phyloP scores from a whole-genome alignment of 2,888 invertebrate species.

The Diarsia dahlii region DNA sequence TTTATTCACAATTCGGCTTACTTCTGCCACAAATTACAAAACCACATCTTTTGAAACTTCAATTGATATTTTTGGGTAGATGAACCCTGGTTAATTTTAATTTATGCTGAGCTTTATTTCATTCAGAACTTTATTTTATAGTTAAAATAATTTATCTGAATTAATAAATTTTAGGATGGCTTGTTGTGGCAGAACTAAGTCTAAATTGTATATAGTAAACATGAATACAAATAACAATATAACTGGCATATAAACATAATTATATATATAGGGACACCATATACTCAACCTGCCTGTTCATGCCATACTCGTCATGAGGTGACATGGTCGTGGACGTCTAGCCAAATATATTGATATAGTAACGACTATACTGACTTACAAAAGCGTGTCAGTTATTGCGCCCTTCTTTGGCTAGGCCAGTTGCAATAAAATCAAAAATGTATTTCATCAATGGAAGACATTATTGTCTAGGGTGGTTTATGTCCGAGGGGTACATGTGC shows the following conservation, averaged over 20 bases:
- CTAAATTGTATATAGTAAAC: slow-evolving; percentile 1
- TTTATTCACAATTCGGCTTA: slow-evolving; percentile 1
- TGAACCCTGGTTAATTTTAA: not conserved
- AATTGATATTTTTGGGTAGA: not conserved
- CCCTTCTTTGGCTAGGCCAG: not conserved
- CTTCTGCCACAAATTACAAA: not conserved
- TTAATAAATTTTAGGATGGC: too few species aligned
- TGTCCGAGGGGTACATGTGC: not conserved
- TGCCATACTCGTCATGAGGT: not conserved
- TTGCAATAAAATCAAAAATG: not conserved
- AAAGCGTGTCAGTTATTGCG: not conserved
- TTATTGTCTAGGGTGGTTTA: not conserved
- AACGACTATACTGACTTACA: not conserved
- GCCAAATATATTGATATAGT: not conserved
- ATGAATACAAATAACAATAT: not conserved
- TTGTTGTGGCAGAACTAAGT: slow-evolving; percentile 4
- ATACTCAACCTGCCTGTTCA: too few species aligned
- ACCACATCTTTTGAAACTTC: not conserved
- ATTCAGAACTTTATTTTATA: not conserved
- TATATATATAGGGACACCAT: too few species aligned
- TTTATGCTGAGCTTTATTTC: not conserved
- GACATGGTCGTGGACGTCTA: not conserved
- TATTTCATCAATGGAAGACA: not conserved
- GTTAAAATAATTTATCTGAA: not conserved
- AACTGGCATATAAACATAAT: not conserved